Evolutionary conservation across 1,140 invertebrate species (phyloP), one percentile per base, ranked within the genome.

Genomic region (Plectrocnemia conspersa): DNA sequence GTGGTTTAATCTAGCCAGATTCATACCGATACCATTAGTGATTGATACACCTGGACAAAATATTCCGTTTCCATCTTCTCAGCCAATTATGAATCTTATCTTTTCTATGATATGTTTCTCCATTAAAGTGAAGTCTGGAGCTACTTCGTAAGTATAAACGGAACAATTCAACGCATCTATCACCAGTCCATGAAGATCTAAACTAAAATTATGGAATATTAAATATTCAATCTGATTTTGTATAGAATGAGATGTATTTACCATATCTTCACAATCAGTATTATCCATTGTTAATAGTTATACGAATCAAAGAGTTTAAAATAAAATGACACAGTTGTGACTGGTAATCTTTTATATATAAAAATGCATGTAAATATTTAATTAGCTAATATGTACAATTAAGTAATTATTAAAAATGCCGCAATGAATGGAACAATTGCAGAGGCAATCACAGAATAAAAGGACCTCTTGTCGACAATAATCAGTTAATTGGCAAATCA

Each of bases 31-130:
- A 52, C 93, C 86, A 68, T 98, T 98, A 2, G 93, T 88, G 56
- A 97, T 86, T 0, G 93, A 94, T 0, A 94, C 95, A 23, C 94
- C 95, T 11, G 95, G 94, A 65, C 89, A 90, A 71, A 98, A 97
- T 38, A 97, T 91, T 0, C 91, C 94, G 71, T 92, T 90, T 0
- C 81, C 81, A 7, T 88, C 85, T 0, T 85, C 87, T n/a, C 81
- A 97, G 0, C 95, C 94, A 32, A 98, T 80, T 13, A 91, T 81
- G 15, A 74, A 72, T 25, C 90, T 78, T 92, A 97, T 97, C 64
- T 90, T 85, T 1, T 70, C 64, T 16, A 93, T 69, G 0, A 93
- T 82, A 11, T 81, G 77, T 57, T 89, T 86, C 63, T 93, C 91
- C 87, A 93, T 91, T 0, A 93, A 65, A 0, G 85, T 88, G 64